phyloP scores from a whole-genome alignment of 2,113 vertebrate species.

The Rhineura floridana region DNA sequence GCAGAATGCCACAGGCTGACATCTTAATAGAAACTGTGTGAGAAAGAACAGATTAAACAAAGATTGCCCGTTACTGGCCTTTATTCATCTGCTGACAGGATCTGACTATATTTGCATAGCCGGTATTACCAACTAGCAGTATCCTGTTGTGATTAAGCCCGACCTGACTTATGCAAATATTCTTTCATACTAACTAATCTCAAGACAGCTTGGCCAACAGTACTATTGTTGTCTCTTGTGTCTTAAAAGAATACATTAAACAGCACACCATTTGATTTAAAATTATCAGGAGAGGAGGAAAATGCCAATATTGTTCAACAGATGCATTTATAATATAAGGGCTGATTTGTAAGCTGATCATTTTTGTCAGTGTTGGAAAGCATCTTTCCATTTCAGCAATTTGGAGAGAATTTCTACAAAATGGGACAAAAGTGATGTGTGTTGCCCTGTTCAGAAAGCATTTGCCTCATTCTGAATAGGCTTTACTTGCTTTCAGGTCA shows the following conservation, averaged over 20 bases:
- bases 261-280: neutral
- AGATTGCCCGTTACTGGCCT: conserved; percentile 57
- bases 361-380: neutral
- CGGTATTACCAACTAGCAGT: conserved; percentile 32
- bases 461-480: neutral
- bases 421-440: neutral
- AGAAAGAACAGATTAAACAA: conserved; percentile 50
- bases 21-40: conserved; percentile 55
- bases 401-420: neutral
- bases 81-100: conserved; percentile 50
- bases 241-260: conserved; percentile 23
- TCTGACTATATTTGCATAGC: conserved; percentile 56
- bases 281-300: no score
- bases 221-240: neutral
- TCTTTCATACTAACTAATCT: conserved; percentile 16
- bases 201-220: neutral
- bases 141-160: conserved; percentile 37
- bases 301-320: neutral
- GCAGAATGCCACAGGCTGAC: conserved; percentile 37
- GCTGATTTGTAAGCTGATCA: neutral
- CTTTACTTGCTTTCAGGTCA: neutral
- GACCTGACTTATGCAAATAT: conserved; percentile 50
- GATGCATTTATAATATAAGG: neutral
- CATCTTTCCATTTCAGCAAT: neutral
- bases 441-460: neutral